Conservation (phyloP, 2,113 vertebrate species). For the Tychaedon coryphoeus region DNA sequence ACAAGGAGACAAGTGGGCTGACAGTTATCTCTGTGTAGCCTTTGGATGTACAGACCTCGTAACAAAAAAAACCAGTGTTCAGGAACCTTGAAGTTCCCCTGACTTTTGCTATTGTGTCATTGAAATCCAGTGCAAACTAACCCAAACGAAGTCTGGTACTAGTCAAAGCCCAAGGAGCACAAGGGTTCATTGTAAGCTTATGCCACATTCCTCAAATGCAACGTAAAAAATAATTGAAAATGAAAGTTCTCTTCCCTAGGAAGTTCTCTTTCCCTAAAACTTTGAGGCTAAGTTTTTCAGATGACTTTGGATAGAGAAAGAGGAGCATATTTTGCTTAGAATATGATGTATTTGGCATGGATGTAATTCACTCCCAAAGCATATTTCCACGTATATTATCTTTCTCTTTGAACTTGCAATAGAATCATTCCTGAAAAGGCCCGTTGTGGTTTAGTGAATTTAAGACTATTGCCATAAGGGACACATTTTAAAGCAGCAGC, state of each 20-base stretch:
- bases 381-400: background rate
- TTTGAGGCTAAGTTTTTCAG: background rate
- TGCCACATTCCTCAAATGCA: background rate
- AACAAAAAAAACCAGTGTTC: background rate
- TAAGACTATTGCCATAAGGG: background rate
- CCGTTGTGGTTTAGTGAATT: background rate
- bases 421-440: background rate
- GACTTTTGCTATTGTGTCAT: background rate
- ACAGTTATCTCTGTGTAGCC: background rate
- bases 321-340: background rate
- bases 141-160: background rate
- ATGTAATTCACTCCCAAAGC: background rate
- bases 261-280: no score
- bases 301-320: background rate
- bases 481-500: background rate
- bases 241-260: background rate
- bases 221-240: background rate
- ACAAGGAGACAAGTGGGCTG: background rate
- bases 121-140: background rate
- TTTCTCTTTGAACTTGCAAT: background rate
- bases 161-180: background rate
- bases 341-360: background rate
- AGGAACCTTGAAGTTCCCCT: background rate
- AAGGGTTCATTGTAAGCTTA: background rate
- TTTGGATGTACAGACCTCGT: background rate